These are phyloP conservation scores for Coptodon bakossiorum DNA, from an alignment of 2,113 vertebrate genomes.

Conservation along the genomic window DNA sequence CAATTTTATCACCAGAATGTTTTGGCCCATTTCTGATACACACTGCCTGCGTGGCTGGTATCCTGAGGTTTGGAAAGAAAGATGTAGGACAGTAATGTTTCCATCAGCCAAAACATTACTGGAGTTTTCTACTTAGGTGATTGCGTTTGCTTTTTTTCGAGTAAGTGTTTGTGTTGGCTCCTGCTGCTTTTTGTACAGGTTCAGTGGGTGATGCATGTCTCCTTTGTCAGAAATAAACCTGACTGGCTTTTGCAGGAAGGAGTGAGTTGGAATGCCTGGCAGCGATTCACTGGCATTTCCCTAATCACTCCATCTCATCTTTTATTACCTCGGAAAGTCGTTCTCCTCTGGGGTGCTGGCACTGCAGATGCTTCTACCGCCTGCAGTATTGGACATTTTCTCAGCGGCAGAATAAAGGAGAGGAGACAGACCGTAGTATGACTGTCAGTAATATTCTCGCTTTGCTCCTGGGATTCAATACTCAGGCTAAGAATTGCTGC, in stretches of 20 bases:
- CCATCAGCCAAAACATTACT: slow-evolving; percentile 10
- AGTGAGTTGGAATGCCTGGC: slow-evolving; percentile 21
- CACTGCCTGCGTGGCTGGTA: slow-evolving; percentile 5
- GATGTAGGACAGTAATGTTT: slow-evolving; percentile 5
- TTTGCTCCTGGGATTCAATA: slow-evolving; percentile 36
- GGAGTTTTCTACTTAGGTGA: background rate
- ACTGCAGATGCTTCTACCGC: slow-evolving; percentile 47
- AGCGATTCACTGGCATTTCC: slow-evolving; percentile 59
- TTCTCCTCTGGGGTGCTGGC: slow-evolving; percentile 28
- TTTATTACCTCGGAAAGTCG: slow-evolving; percentile 57
- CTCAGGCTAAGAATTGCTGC: background rate
- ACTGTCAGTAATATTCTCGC: slow-evolving; percentile 33
- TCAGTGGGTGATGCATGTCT: slow-evolving; percentile 37
- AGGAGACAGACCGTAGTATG: slow-evolving; percentile 28
- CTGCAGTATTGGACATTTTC: slow-evolving; percentile 49
- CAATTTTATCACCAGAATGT: slow-evolving; percentile 62
- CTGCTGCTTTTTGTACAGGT: background rate
- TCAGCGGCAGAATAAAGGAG: slow-evolving; percentile 20
- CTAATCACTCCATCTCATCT: slow-evolving; percentile 65
- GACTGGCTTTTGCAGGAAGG: slow-evolving; percentile 25
- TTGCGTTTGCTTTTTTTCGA: slow-evolving; percentile 4
- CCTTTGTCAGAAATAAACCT: slow-evolving; percentile 24
- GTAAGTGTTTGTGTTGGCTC: background rate
- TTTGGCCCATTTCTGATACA: slow-evolving; percentile 56
- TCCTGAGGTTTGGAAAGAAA: slow-evolving; percentile 32